These are phyloP conservation scores for Ctenopoma kingsleyae DNA, from an alignment of 2,797 vertebrate genomes.

Conservation along the genomic window DNA sequence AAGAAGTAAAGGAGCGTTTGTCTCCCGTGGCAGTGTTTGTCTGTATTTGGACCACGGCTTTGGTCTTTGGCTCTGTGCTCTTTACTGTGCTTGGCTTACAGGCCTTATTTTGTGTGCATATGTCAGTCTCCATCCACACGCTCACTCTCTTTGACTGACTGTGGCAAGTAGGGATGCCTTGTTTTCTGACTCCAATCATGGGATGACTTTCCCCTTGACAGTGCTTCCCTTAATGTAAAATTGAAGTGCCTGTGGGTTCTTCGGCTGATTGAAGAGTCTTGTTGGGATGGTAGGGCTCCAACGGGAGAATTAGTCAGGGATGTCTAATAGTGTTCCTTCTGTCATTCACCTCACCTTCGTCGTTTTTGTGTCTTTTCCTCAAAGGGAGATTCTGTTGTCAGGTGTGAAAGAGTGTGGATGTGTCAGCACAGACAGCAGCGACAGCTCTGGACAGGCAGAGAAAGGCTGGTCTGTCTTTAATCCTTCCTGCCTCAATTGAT, in stretches of 20 bases:
- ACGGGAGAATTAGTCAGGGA: conserved; percentile 69
- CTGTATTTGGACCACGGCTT: conserved; percentile 54
- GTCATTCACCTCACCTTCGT: conserved; percentile 33
- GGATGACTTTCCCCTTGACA: conserved; percentile 42
- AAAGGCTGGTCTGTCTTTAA: conserved; percentile 73
- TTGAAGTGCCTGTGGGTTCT: conserved; percentile 69
- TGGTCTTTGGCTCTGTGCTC: conserved; percentile 47
- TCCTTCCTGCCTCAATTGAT: conserved; percentile 74
- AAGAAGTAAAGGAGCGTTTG: conserved; percentile 58
- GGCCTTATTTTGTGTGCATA: conserved; percentile 21
- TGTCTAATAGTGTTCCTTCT: conserved; percentile 59
- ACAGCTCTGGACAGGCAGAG: conserved; percentile 62
- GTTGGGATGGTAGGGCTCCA: conserved; percentile 66
- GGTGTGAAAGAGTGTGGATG: conserved; percentile 54
- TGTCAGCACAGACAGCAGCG: conserved; percentile 52
- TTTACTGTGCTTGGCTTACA: conserved; percentile 44
- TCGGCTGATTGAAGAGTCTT: conserved; percentile 72
- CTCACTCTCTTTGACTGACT: conserved; percentile 34
- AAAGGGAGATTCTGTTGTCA: conserved; percentile 50
- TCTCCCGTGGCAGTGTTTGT: conserved; percentile 47
- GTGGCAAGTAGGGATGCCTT: conserved; percentile 27
- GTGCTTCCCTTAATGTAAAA: conserved; percentile 67
- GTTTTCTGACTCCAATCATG: conserved; percentile 36
- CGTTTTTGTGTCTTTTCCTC: conserved; percentile 33
- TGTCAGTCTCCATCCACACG: conserved; percentile 31